A percentile compares a stretch with the other conserved stretches of the same genome.
phyloP scores from a whole-genome alignment of 92 coral and sea anemone species.

The Zoanthus gigantus region DNA sequence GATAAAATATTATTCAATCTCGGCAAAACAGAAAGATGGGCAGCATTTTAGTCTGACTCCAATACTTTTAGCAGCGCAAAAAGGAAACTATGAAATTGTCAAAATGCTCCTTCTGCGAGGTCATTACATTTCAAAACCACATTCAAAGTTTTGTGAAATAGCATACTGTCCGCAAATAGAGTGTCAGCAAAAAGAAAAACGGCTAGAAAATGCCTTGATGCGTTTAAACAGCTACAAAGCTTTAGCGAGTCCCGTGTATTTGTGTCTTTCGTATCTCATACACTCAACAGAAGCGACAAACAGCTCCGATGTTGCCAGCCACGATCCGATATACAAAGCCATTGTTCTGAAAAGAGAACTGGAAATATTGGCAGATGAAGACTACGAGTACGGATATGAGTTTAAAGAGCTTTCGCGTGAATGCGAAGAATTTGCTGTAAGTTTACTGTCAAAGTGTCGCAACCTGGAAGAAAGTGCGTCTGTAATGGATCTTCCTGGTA shows the following conservation, averaged over 20 bases:
- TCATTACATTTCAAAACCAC: constrained; percentile 74
- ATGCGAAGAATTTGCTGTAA: constrained; percentile 81
- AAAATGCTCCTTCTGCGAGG: constrained; percentile 72
- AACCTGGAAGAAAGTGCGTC: constrained; percentile 77
- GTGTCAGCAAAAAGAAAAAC: constrained; percentile 56
- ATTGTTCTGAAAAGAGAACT: constrained; percentile 69
- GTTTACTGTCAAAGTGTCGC: constrained; percentile 81
- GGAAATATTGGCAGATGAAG: constrained; percentile 59
- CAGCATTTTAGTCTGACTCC: constrained; percentile 62
- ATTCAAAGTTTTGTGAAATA: constrained; percentile 67
- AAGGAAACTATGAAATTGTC: constrained; percentile 73
- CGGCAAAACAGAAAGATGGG: neutral
- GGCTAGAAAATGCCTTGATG: constrained; percentile 73
- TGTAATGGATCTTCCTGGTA: constrained; percentile 78
- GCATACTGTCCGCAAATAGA: constrained; percentile 66
- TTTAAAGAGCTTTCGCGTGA: constrained; percentile 69
- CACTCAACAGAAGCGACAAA: neutral
- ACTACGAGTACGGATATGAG: constrained; percentile 81
- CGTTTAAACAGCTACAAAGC: constrained; percentile 81
- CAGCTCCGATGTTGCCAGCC: neutral
- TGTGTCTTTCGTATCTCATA: constrained; percentile 74
- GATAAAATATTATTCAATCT: constrained; percentile 52
- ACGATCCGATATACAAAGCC: constrained; percentile 82
- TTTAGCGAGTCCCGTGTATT: constrained; percentile 80
- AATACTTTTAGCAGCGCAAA: constrained; percentile 74